phyloP scores from a whole-genome alignment of 2,113 vertebrate genomes.

The Herpetotheres cachinnans region DNA sequence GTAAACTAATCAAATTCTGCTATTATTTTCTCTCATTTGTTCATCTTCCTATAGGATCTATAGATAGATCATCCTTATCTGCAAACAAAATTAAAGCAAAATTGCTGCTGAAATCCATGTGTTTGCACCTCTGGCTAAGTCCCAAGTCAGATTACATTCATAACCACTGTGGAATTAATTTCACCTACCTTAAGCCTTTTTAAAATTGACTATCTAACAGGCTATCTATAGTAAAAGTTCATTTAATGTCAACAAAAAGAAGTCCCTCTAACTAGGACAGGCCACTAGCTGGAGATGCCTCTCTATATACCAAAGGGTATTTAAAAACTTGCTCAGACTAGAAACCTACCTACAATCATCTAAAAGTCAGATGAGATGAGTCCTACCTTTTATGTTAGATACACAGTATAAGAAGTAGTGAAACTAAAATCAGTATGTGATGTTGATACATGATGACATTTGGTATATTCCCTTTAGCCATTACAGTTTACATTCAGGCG shows the following conservation, averaged over 20 bases:
- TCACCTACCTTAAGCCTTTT: not conserved
- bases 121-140: not conserved
- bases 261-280: not conserved
- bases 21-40: not conserved
- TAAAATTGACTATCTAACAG: not conserved
- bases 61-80: not conserved
- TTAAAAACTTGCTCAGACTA: not conserved
- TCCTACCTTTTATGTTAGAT: not conserved
- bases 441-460: not conserved
- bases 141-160: not conserved
- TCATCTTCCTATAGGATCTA: constrained; percentile 17
- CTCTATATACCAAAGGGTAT: not conserved
- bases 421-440: not conserved
- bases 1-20: not conserved
- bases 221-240: not conserved
- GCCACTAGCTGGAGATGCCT: not conserved
- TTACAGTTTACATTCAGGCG: not conserved
- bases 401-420: not conserved
- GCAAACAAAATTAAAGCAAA: constrained; percentile 34
- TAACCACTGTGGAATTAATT: not conserved
- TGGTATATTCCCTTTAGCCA: not conserved
- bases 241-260: not conserved
- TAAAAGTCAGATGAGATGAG: not conserved
- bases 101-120: not conserved
- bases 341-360: not conserved